These are phyloP conservation scores for Pseudoatta argentina DNA, from an alignment of 1,140 invertebrate genomes.

Conservation along the genomic window DNA sequence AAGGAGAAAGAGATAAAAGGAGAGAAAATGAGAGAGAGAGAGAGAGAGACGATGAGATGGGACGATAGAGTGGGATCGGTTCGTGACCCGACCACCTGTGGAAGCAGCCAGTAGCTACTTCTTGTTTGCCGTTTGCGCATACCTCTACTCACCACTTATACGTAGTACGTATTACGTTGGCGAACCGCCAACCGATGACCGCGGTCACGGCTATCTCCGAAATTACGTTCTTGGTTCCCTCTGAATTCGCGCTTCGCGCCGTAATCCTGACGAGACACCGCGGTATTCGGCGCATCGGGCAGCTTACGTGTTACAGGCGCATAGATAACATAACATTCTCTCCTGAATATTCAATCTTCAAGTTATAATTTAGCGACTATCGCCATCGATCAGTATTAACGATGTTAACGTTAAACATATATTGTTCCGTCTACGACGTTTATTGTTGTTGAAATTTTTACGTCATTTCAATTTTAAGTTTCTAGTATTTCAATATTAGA, in stretches of 20 bases:
- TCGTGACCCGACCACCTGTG: slow-evolving; percentile 85
- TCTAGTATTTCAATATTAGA: slow-evolving; percentile 11
- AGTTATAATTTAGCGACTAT: background rate
- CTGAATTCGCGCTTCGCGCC: slow-evolving; percentile 56
- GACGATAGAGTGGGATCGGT: slow-evolving; percentile 80
- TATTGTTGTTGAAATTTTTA: background rate
- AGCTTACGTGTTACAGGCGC: slow-evolving; percentile 59
- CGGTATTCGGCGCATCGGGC: slow-evolving; percentile 56
- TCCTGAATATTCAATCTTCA: slow-evolving; percentile 31
- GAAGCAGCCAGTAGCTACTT: slow-evolving; percentile 82
- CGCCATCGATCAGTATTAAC: background rate
- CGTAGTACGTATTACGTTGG: slow-evolving; percentile 81
- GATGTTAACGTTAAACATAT: background rate
- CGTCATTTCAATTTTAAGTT: no score
- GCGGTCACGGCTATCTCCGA: slow-evolving; percentile 68
- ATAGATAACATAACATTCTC: slow-evolving; percentile 58
- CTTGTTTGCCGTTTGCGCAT: slow-evolving; percentile 81
- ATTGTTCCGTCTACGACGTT: background rate
- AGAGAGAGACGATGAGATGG: slow-evolving; percentile 41
- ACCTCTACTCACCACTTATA: slow-evolving; percentile 80
- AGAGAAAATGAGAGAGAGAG: slow-evolving; percentile 13
- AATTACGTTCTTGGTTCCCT: slow-evolving; percentile 63
- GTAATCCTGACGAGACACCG: slow-evolving; percentile 63
- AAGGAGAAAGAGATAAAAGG: background rate
- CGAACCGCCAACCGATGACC: slow-evolving; percentile 75